A percentile compares a stretch with the other conserved stretches of the same genome.
phyloP scores from a whole-genome alignment of 2,113 vertebrate species.

The Pelodiscus sinensis region DNA sequence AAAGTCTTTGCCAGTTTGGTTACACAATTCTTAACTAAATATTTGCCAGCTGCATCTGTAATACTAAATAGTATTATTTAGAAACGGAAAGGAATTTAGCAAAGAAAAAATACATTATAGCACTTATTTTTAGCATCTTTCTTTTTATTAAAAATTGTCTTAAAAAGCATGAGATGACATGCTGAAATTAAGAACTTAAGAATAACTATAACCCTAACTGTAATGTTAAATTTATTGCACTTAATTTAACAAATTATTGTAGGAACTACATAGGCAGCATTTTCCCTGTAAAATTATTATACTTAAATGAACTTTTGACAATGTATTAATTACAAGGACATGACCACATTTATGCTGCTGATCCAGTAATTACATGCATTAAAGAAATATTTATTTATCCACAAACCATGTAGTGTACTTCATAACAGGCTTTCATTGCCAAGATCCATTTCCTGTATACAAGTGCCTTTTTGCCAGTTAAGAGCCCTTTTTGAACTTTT shows the following conservation, averaged over 20 bases:
- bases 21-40: slow-evolving; percentile 70
- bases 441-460: slow-evolving; percentile 77
- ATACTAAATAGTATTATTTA: slow-evolving; percentile 43
- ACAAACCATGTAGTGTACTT: slow-evolving; percentile 80
- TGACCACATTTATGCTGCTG: slow-evolving; percentile 87
- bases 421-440: slow-evolving; percentile 77
- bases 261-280: slow-evolving; percentile 79
- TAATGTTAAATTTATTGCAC: slow-evolving; percentile 82
- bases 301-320: slow-evolving; percentile 88
- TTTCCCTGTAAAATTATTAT: slow-evolving; percentile 84
- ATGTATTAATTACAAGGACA: slow-evolving; percentile 88
- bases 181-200: slow-evolving; percentile 48
- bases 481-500: slow-evolving; percentile 67
- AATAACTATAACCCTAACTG: slow-evolving; percentile 69
- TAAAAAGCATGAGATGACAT: slow-evolving; percentile 56
- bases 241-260: slow-evolving; percentile 85
- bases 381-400: slow-evolving; percentile 89
- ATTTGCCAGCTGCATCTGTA: slow-evolving; percentile 62
- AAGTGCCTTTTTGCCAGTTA: slow-evolving; percentile 70
- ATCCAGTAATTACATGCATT: slow-evolving; percentile 84
- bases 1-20: slow-evolving; percentile 32
- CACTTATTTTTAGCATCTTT: slow-evolving; percentile 43
- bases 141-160: slow-evolving; percentile 22
- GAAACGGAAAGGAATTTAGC: slow-evolving; percentile 42
- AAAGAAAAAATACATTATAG: slow-evolving; percentile 28